Evolutionary conservation across 1,140 invertebrate genomes (phyloP), one percentile per base, ranked within the genome.

Genomic region (Atta texana): DNA sequence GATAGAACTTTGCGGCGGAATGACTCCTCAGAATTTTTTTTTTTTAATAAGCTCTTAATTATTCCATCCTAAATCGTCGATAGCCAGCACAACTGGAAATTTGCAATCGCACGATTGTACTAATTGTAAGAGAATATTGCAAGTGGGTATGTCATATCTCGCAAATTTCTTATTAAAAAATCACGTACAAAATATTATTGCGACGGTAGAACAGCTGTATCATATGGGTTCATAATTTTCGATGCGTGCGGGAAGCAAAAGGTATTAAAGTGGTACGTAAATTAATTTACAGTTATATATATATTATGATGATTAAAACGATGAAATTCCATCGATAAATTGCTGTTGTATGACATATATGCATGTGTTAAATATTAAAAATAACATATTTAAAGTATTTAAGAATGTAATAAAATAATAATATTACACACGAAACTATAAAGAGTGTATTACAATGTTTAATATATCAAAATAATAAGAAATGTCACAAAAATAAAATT

Each of bases 11-110:
- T 59, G 84, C 59, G 66, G 39, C 21, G 78, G 84, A 92, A 90
- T 89, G 89, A 91, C 92, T 88, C 44, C 84, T 64, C 74, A 68
- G n/a, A 76, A 87, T 87, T 87, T 87, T 87, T 69, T 87, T 24
- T 69, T 69, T 51, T 14, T 89, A 84, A 88, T 92, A 91, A 92
- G 84, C 88, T 92, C 92, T 93, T 93, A 93, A 93, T 93, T 93
- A 92, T 87, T 82, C 64, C 59, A 59, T 3, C 69, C 72, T 28
- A 57, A 55, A 28, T 6, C 57, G 57, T 14, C 63, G 63, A 16
- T 68, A 24, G 34, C 21, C 34, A 53, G 57, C 59, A 39, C 49
- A 31, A 72, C 59, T 24, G n/a, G 14, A 24, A 55, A n/a, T 18
- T 81, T 34, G 63, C 63, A 57, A 82, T 75, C 61, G 39, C 21